phyloP scores from a whole-genome alignment of 2,888 invertebrate genomes.

The Ellobium chinense region DNA sequence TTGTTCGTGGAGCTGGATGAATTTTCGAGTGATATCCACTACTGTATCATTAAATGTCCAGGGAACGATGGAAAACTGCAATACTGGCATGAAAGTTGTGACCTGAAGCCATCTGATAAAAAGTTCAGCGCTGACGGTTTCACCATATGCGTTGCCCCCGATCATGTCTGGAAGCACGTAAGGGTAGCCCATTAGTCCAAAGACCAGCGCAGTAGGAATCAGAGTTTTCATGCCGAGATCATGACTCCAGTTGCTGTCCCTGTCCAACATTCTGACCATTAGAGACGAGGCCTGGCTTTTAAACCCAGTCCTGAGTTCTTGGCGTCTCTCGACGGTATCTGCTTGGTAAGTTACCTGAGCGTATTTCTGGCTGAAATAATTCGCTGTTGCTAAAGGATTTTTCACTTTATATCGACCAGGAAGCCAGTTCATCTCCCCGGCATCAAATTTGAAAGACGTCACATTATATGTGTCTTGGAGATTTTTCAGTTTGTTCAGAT shows the following conservation, averaged over 20 bases:
- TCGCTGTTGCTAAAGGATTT: conserved; percentile 59
- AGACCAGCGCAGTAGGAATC: conserved; percentile 87
- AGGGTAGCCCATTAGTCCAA: conserved; percentile 83
- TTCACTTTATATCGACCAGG: conserved; percentile 61
- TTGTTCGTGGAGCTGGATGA: conserved; percentile 62
- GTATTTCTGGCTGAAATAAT: conserved; percentile 66
- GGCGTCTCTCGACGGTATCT: conserved; percentile 79
- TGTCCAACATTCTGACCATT: conserved; percentile 87
- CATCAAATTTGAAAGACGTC: conserved; percentile 93
- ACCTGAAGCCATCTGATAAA: conserved; percentile 91
- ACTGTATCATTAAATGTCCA: conserved; percentile 77
- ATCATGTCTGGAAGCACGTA: conserved; percentile 95
- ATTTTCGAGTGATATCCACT: conserved; percentile 58
- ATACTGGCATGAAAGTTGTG: conserved; percentile 93
- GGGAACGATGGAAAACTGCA: conserved; percentile 87
- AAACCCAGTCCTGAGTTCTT: conserved; percentile 92
- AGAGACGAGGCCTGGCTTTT: conserved; percentile 90
- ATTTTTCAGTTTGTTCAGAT: conserved; percentile 84
- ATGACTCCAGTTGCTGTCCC: conserved; percentile 91
- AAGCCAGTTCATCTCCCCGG: conserved; percentile 80
- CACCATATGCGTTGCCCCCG: conserved; percentile 74
- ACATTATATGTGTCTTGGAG: conserved; percentile 85
- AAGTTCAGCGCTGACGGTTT: conserved; percentile 74
- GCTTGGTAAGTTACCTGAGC: conserved; percentile 61
- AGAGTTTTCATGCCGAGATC: conserved; percentile 87